Percentiles rank a stretch among this genome's conserved stretches.
phyloP scores from a whole-genome alignment of 2,113 vertebrate genomes.

The Leptobrachium ailaonicum region DNA sequence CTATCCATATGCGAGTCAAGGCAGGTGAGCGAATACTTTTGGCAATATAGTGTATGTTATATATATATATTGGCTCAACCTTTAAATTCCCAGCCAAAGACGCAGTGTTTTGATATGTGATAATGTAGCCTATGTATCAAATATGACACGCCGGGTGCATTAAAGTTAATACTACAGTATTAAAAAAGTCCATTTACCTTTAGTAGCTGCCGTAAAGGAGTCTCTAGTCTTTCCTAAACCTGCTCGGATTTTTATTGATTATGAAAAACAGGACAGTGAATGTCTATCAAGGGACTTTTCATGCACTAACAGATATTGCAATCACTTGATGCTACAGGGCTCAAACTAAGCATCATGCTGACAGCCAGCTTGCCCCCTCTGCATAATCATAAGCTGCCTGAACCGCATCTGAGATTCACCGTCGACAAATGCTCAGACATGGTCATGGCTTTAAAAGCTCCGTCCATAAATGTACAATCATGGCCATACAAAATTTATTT shows the following conservation, averaged over 20 bases:
- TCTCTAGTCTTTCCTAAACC: not conserved
- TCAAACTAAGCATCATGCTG: not conserved
- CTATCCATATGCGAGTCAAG: too few relatives aligned
- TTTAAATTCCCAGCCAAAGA: not conserved
- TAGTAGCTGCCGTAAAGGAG: not conserved
- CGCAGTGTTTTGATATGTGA: not conserved
- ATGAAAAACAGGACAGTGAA: not conserved
- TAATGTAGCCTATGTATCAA: conserved; percentile 24
- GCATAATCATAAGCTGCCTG: not conserved
- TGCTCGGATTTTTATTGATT: conserved; percentile 12
- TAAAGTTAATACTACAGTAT: conserved; percentile 26
- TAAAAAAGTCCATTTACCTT: conserved; percentile 24
- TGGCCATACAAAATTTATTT: not conserved
- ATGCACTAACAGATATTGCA: conserved; percentile 7
- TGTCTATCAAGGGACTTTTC: not conserved
- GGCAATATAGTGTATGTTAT: too few relatives aligned
- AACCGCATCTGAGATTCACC: not conserved
- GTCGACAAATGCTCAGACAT: not conserved
- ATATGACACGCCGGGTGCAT: conserved; percentile 2
- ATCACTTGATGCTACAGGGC: conserved; percentile 7
- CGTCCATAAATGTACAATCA: not conserved
- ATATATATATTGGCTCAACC: not conserved
- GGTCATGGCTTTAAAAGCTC: not conserved
- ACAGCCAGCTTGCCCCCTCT: not conserved
- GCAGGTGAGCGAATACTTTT: too few relatives aligned